Evolutionary conservation across 2,888 invertebrate species (phyloP).

Genomic region (Pomacea canaliculata): DNA sequence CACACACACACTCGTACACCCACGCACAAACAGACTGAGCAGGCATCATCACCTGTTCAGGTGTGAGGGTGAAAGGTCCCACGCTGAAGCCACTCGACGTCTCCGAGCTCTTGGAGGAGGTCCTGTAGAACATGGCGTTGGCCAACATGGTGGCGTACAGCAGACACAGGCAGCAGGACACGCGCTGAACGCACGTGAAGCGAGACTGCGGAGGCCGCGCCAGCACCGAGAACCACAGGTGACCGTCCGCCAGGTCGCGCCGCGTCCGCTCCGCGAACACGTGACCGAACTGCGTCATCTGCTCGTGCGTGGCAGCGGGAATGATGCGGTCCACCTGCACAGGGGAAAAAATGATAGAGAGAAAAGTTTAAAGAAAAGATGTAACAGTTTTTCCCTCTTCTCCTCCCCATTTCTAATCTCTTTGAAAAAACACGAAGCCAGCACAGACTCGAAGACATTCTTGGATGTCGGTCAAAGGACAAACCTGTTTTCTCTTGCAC

Average conservation of each 20-base stretch:
- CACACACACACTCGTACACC: background rate
- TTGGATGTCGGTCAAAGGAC: too few relatives aligned
- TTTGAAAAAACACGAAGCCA: too few relatives aligned
- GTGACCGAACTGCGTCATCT: slow-evolving; percentile 71
- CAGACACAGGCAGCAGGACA: slow-evolving; percentile 72
- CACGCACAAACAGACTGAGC: background rate
- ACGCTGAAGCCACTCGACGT: slow-evolving; percentile 63
- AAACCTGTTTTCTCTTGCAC: too few relatives aligned
- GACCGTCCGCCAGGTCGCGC: slow-evolving; percentile 71
- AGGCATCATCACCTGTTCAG: slow-evolving; percentile 66
- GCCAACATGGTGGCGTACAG: slow-evolving; percentile 72
- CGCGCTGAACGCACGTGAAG: slow-evolving; percentile 70
- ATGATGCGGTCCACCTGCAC: slow-evolving; percentile 72
- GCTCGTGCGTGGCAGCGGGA: slow-evolving; percentile 71
- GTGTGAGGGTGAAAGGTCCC: slow-evolving; percentile 71
- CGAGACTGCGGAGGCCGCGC: slow-evolving; percentile 71
- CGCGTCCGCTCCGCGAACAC: slow-evolving; percentile 69
- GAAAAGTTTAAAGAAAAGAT: too few relatives aligned
- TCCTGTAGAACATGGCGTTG: slow-evolving; percentile 73
- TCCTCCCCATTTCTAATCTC: too few relatives aligned
- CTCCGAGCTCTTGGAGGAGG: slow-evolving; percentile 36
- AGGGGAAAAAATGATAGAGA: background rate
- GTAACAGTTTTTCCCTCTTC: too few relatives aligned
- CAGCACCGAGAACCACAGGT: slow-evolving; percentile 74
- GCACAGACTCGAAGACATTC: too few relatives aligned